Percentiles rank a stretch among this genome's conserved stretches.
These are phyloP conservation scores for Xestia sexstrigata DNA, from an alignment of 2,888 invertebrate species.

Conservation along the genomic window DNA sequence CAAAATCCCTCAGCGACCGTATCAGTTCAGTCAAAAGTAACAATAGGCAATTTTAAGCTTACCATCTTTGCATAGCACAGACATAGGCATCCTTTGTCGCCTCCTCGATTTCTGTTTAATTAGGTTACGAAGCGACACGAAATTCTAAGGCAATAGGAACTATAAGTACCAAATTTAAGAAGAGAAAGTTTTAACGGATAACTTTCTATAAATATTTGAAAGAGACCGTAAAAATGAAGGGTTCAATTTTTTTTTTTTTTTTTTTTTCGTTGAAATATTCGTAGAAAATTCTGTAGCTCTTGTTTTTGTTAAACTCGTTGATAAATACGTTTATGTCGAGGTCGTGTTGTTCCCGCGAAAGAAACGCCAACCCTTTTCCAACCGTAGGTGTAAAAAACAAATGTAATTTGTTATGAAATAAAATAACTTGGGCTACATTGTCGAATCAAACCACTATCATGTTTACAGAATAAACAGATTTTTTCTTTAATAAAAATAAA, in stretches of 20 bases:
- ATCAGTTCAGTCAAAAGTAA: background rate
- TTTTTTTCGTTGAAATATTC: background rate
- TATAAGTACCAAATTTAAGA: slow-evolving; percentile 21
- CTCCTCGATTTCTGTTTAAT: slow-evolving; percentile 12
- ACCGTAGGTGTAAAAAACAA: background rate
- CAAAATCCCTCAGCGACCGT: background rate
- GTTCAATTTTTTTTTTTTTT: slow-evolving; percentile 23
- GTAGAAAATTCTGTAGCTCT: background rate
- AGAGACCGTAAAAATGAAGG: slow-evolving; percentile 14
- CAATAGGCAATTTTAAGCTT: slow-evolving; percentile 12
- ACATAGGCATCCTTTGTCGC: background rate
- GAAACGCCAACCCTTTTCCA: background rate
- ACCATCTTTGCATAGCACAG: background rate
- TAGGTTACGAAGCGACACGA: slow-evolving; percentile 10
- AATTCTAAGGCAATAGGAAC: slow-evolving; percentile 9
- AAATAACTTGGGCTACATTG: background rate
- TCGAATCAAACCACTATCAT: background rate
- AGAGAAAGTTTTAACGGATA: background rate
- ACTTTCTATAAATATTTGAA: slow-evolving; percentile 32
- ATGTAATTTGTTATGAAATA: background rate
- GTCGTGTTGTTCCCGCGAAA: background rate
- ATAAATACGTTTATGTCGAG: slow-evolving; percentile 21
- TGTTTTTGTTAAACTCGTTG: slow-evolving; percentile 24
- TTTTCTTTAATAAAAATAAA: background rate
- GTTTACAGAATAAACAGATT: background rate